A percentile compares a stretch with the other conserved stretches of the same genome.
phyloP scores from a whole-genome alignment of 2,113 vertebrate genomes.

The Apteryx owenii region DNA sequence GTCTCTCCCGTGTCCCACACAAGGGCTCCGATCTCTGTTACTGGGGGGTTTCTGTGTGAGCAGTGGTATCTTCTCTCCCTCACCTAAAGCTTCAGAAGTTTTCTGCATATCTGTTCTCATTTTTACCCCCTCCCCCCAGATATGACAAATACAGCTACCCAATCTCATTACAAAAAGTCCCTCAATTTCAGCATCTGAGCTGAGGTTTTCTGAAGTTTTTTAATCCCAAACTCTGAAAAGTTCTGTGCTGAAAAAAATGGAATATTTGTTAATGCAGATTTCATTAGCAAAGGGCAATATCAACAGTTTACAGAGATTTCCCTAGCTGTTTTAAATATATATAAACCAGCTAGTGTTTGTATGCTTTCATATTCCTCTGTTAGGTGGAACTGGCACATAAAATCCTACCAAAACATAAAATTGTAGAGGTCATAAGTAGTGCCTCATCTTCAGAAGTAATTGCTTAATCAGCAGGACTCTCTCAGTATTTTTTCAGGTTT shows the following conservation, averaged over 20 bases:
- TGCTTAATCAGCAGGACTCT: background rate
- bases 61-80: background rate
- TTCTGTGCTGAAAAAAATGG: background rate
- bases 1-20: background rate
- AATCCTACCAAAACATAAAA: conserved; percentile 14
- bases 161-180: background rate
- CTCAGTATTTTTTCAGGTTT: background rate
- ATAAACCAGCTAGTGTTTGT: background rate
- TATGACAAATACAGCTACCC: background rate
- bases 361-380: conserved; percentile 44
- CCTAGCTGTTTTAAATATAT: background rate
- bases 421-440: conserved; percentile 19
- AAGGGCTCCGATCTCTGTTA: too few relatives aligned
- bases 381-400: background rate
- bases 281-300: background rate
- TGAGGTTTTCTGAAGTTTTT: background rate
- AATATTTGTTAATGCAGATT: background rate
- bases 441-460: background rate
- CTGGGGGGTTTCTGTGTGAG: too few relatives aligned
- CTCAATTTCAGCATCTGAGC: background rate
- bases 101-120: background rate
- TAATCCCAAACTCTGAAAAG: background rate
- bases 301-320: conserved; percentile 26
- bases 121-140: background rate
- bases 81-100: background rate